A percentile compares a stretch with the other conserved stretches of the same genome.
Evolutionary conservation across 2,113 vertebrate species (phyloP).

Genomic region (Phrynosoma blainvillii): DNA sequence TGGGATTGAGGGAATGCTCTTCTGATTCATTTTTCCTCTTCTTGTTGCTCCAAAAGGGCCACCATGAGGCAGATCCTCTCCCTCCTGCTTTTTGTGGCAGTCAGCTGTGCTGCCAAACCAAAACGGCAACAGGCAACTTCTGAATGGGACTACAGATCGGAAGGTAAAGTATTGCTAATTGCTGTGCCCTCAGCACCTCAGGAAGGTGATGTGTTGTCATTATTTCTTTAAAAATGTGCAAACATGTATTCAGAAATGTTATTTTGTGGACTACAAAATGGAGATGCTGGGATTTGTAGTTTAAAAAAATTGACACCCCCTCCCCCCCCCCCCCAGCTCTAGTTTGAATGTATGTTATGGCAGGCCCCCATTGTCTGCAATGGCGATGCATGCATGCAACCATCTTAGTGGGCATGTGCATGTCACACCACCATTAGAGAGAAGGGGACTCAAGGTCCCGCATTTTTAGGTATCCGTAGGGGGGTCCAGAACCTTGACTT

Average conservation of each 20-base stretch:
- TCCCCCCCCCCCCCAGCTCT: too few species aligned
- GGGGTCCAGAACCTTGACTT: not conserved
- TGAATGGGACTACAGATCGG: slow-evolving; percentile 68
- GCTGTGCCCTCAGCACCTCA: not conserved
- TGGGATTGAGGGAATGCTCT: not conserved
- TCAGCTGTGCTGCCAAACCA: slow-evolving; percentile 66
- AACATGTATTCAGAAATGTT: not conserved
- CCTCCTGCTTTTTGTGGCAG: slow-evolving; percentile 52
- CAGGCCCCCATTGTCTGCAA: too few species aligned
- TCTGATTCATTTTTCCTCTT: not conserved
- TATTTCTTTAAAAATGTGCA: not conserved
- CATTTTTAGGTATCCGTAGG: too few species aligned
- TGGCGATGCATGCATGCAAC: too few species aligned
- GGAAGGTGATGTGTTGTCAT: not conserved
- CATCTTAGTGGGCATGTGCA: too few species aligned
- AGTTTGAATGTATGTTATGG: not conserved
- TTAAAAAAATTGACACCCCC: too few species aligned
- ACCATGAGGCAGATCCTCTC: slow-evolving; percentile 33
- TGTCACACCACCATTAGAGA: too few species aligned
- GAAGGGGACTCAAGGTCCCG: too few species aligned
- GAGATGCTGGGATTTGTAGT: too few species aligned
- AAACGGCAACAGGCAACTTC: slow-evolving; percentile 60
- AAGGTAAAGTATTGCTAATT: slow-evolving; percentile 59
- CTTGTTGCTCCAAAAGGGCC: not conserved
- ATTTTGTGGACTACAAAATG: too few species aligned